phyloP scores from a whole-genome alignment of 2,113 vertebrate species.

The Lophius piscatorius region DNA sequence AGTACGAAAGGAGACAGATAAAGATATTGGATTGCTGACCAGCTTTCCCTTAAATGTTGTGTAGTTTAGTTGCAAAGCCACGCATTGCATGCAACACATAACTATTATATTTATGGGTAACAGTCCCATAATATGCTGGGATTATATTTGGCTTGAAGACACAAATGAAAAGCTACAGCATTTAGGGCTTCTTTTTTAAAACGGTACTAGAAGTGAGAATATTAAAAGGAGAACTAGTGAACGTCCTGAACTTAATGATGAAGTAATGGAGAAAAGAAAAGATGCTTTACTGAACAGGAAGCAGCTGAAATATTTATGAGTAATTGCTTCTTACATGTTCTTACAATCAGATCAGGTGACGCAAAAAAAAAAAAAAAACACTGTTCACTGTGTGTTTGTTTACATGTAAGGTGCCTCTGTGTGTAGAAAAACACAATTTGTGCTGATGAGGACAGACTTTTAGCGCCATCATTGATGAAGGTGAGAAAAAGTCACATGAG shows the following conservation, averaged over 20 bases:
- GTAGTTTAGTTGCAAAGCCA: background rate
- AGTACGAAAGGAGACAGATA: background rate
- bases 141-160: background rate
- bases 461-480: too few relatives aligned
- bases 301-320: conserved; percentile 73
- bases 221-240: too few relatives aligned
- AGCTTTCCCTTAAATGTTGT: background rate
- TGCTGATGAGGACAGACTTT: too few relatives aligned
- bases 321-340: too few relatives aligned
- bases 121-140: too few relatives aligned
- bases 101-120: too few relatives aligned
- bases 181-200: background rate
- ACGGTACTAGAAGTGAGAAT: conserved; percentile 13
- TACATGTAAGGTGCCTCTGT: too few relatives aligned
- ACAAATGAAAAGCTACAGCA: background rate
- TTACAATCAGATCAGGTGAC: too few relatives aligned
- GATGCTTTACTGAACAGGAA: conserved; percentile 54
- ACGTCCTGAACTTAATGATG: conserved; percentile 37
- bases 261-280: conserved; percentile 36
- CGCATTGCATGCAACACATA: background rate
- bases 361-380: too few relatives aligned
- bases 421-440: too few relatives aligned
- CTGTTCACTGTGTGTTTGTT: too few relatives aligned
- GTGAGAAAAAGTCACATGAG: too few relatives aligned
- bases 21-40: background rate